These are phyloP conservation scores for Pipistrellus kuhlii DNA, from an alignment of 2,797 vertebrate species.

Conservation along the genomic window DNA sequence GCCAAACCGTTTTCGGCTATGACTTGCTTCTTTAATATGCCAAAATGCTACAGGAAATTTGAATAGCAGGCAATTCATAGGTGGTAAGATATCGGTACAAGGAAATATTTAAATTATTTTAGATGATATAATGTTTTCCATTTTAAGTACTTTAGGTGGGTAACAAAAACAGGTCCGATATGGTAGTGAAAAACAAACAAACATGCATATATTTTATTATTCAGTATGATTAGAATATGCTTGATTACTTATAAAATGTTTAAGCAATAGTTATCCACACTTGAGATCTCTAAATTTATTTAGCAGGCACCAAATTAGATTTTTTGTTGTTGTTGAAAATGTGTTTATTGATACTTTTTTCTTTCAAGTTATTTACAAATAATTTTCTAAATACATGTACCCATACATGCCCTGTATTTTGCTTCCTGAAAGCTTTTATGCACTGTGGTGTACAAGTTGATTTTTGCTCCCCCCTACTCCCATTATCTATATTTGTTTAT, in stretches of 20 bases:
- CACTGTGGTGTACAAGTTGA: neutral
- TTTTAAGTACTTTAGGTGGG: neutral
- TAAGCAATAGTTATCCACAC: neutral
- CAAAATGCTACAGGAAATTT: slow-evolving; percentile 82
- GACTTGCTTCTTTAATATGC: slow-evolving; percentile 83
- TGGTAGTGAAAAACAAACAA: neutral
- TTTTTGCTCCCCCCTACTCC: neutral
- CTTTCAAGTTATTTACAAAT: neutral
- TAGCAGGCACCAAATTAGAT: neutral
- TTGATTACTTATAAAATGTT: slow-evolving; percentile 5
- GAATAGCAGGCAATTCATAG: slow-evolving; percentile 79
- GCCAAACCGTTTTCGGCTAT: slow-evolving; percentile 14
- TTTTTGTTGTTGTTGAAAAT: neutral
- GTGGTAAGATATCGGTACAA: slow-evolving; percentile 76
- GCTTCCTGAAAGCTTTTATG: neutral
- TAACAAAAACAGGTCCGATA: neutral
- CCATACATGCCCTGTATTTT: neutral
- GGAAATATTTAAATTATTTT: neutral
- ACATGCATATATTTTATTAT: neutral
- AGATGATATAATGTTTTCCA: neutral
- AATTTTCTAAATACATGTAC: slow-evolving; percentile 30
- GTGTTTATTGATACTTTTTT: neutral
- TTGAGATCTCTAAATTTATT: neutral
- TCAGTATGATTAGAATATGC: neutral
- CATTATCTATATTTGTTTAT: slow-evolving; percentile 43